Evolutionary conservation across 1,140 invertebrate genomes (phyloP).

Genomic region (Rhopalosiphum maidis): DNA sequence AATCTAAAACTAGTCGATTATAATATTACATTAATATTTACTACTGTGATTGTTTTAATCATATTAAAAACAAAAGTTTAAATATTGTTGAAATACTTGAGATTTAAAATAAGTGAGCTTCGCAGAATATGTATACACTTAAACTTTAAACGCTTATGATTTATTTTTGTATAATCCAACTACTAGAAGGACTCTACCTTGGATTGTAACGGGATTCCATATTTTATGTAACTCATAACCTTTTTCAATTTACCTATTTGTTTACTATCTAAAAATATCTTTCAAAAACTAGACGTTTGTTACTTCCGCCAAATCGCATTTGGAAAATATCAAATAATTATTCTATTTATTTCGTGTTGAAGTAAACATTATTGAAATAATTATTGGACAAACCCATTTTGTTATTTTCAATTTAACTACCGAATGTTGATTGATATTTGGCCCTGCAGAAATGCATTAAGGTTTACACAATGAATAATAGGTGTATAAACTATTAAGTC

Average conservation of each 20-base stretch:
- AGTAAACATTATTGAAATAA: neutral
- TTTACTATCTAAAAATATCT: neutral
- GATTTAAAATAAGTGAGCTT: neutral
- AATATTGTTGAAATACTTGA: neutral
- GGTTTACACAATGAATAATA: neutral
- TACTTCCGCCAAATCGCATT: neutral
- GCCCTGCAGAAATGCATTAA: too few species aligned
- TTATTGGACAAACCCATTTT: too few species aligned
- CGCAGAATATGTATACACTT: neutral
- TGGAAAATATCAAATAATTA: neutral
- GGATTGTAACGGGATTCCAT: neutral
- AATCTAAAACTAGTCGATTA: neutral
- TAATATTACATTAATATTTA: neutral
- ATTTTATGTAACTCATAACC: neutral
- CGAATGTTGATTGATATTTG: neutral
- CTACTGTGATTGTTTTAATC: neutral
- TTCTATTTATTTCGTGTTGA: neutral
- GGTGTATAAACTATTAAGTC: neutral
- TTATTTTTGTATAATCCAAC: neutral
- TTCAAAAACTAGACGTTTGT: neutral
- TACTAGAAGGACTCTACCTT: neutral
- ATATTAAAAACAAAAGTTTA: neutral
- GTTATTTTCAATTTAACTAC: neutral
- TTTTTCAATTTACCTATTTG: neutral
- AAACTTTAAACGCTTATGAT: neutral